These are phyloP conservation scores for Toxotes jaculatrix DNA, from an alignment of 2,113 vertebrate species.

Conservation along the genomic window DNA sequence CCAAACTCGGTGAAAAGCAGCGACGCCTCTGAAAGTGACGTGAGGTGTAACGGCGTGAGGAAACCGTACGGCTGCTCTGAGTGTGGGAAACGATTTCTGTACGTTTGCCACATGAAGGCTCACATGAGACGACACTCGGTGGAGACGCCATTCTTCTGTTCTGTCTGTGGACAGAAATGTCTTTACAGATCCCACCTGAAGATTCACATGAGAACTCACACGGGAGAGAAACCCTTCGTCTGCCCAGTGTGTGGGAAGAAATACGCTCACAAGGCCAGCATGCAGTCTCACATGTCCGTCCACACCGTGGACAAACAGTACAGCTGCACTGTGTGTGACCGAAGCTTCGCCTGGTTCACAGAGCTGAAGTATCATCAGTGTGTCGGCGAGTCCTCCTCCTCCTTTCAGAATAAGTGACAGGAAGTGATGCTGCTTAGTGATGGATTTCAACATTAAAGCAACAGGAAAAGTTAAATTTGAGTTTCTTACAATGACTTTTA, in stretches of 20 bases:
- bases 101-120: not conserved
- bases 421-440: too few relatives aligned
- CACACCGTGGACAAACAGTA: slow-evolving; percentile 21
- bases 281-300: slow-evolving; percentile 21
- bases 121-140: not conserved
- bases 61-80: not conserved
- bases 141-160: not conserved
- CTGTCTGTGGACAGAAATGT: not conserved
- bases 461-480: not conserved
- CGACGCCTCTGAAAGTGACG: not conserved
- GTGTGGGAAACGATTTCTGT: not conserved
- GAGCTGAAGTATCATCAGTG: slow-evolving; percentile 41
- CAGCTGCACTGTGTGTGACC: not conserved
- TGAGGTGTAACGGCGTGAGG: too few relatives aligned
- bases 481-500: not conserved
- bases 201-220: slow-evolving; percentile 26
- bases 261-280: slow-evolving; percentile 28
- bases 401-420: too few relatives aligned
- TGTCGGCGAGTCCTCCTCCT: not conserved
- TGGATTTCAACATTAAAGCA: too few relatives aligned
- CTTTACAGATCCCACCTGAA: slow-evolving; percentile 3
- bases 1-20: not conserved
- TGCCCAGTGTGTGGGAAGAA: slow-evolving; percentile 21
- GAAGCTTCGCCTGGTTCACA: slow-evolving; percentile 8
- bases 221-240: slow-evolving; percentile 2